phyloP scores from a whole-genome alignment of 2,888 invertebrate species.

The Tenthredo mesomela region DNA sequence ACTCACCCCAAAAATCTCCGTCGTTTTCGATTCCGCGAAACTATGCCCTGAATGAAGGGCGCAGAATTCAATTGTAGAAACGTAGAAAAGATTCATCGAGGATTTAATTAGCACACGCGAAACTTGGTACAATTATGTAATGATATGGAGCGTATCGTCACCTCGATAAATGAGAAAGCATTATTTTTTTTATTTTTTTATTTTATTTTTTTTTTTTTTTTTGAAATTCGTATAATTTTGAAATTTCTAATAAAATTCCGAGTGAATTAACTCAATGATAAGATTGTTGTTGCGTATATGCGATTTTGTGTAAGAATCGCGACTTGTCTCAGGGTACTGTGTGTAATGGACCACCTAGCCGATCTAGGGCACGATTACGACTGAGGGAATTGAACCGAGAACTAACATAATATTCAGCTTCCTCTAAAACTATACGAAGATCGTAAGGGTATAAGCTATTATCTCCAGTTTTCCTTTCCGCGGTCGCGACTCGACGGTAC shows the following conservation, averaged over 20 bases:
- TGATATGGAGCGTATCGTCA: background rate
- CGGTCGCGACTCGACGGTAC: constrained; percentile 57
- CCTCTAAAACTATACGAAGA: background rate
- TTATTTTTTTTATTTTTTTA: background rate
- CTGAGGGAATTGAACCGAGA: background rate
- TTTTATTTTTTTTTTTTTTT: background rate
- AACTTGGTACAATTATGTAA: background rate
- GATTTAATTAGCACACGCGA: background rate
- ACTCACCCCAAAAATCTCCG: background rate
- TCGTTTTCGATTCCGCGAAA: background rate
- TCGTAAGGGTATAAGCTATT: background rate
- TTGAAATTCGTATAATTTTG: background rate
- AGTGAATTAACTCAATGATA: background rate
- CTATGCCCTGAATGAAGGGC: background rate
- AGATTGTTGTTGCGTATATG: background rate
- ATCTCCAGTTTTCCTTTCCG: background rate
- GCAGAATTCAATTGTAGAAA: background rate
- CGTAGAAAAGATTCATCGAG: background rate
- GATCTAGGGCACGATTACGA: background rate
- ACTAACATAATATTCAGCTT: background rate
- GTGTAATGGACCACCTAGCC: background rate
- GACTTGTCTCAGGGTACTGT: background rate
- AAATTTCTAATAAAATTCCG: background rate
- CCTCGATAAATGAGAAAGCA: no score
- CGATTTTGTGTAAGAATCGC: background rate